Evolutionary conservation across 1,140 invertebrate species (phyloP).

Genomic region (Chironomus tepperi): DNA sequence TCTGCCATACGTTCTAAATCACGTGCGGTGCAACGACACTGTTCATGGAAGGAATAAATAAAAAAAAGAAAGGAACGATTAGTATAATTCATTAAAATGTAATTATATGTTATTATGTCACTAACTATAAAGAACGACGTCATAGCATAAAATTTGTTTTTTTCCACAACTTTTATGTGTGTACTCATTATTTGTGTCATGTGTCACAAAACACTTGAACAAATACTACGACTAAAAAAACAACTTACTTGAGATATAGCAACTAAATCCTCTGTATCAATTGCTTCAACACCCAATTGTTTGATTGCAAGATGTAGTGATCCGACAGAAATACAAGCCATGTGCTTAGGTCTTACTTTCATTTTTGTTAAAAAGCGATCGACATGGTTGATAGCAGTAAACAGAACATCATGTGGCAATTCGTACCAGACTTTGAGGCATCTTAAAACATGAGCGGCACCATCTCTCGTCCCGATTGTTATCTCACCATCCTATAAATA

Average conservation of each 20-base stretch:
- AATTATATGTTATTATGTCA: no score
- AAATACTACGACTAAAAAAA: neutral
- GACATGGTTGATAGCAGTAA: constrained; percentile 65
- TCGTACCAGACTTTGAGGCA: constrained; percentile 78
- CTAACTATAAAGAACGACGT: neutral
- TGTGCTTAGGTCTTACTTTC: constrained; percentile 48
- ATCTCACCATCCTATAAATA: constrained; percentile 48
- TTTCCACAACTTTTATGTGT: no score
- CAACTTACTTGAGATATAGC: constrained; percentile 39
- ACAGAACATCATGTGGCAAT: constrained; percentile 63
- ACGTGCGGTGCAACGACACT: constrained; percentile 64
- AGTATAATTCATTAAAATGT: no score
- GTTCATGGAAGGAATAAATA: constrained; percentile 39
- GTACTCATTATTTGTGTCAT: no score
- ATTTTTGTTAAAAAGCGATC: constrained; percentile 65
- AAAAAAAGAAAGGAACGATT: neutral
- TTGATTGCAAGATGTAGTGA: constrained; percentile 40
- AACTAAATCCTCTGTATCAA: constrained; percentile 39
- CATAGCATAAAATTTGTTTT: neutral
- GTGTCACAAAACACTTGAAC: neutral
- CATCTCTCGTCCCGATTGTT: constrained; percentile 61
- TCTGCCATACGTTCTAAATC: constrained; percentile 65
- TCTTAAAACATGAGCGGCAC: constrained; percentile 65
- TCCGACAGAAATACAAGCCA: constrained; percentile 40
- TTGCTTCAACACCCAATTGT: constrained; percentile 37